Evolutionary conservation across 2,797 vertebrate genomes (phyloP), one percentile per base, ranked within the genome.

Genomic region (Protosalanx chinensis): DNA sequence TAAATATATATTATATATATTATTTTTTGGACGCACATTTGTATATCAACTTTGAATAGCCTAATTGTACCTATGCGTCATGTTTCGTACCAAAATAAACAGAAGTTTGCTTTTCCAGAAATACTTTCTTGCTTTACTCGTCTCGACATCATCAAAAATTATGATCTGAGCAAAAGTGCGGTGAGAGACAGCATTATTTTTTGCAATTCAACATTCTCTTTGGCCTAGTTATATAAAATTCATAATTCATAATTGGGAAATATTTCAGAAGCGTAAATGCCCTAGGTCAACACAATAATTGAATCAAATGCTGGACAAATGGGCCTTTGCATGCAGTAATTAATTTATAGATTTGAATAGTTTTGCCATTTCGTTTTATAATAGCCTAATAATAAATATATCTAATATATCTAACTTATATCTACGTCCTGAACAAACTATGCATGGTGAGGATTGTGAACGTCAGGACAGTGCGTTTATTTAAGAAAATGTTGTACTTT

Each of bases 401-500:
- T 20, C 13, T 8, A 33, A 27, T 64, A 49, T 27, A 27, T 27
- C 23, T 27, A 27, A 27, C 23, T 27, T 27, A 27, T 27, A 27
- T 27, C 23, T 27, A 49, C 18, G 56, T 46, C 10, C 32, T 56
- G n/a, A 41, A 41, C 18, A 27, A 35, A 67, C 23, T 58, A 33
- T 15, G 46, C 58, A 7, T 60, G 27, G 3, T 27, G 30, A 56
- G 37, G 20, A 27, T 37, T 66, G 32, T 51, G 64, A 58, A 41
- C 30, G 29, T 12, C 8, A 15, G 3, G 27, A 6, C 16, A 5
- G 30, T 29, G 63, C 75, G 68, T 82, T 81, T 85, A 77, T 77
- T 74, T 69, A 76, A 8, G 78, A 51, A 68, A 74, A 72, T 57
- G 74, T 65, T 72, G 64, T 56, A 73, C 49, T 68, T 68, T 20